phyloP scores from a whole-genome alignment of 2,888 invertebrate species.

The Colletes collaris region DNA sequence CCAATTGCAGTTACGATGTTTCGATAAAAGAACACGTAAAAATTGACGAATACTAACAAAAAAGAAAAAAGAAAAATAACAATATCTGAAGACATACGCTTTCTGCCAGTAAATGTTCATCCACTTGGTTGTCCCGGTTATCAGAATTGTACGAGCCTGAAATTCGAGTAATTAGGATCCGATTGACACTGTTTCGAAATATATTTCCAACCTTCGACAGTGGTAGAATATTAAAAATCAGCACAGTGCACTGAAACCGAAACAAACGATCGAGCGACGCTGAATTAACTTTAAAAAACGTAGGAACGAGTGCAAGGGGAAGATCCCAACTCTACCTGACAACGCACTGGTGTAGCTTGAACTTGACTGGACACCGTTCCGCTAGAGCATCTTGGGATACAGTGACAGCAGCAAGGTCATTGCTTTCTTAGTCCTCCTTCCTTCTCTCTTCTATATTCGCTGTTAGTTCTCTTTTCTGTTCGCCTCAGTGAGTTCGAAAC shows the following conservation, averaged over 20 bases:
- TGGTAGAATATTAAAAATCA: background rate
- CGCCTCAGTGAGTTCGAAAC: too few relatives aligned
- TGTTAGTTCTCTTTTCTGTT: too few relatives aligned
- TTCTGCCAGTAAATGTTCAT: too few relatives aligned
- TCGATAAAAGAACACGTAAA: too few relatives aligned
- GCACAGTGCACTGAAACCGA: background rate
- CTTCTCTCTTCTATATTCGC: background rate
- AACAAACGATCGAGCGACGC: background rate
- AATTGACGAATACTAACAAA: too few relatives aligned
- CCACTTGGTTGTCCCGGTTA: too few relatives aligned
- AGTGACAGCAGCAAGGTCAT: slow-evolving; percentile 45
- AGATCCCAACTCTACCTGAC: background rate
- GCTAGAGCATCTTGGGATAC: slow-evolving; percentile 23
- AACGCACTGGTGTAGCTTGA: slow-evolving; percentile 54
- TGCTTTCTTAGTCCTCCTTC: slow-evolving; percentile 7
- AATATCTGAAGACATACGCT: too few relatives aligned
- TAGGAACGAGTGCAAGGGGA: background rate
- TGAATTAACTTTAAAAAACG: background rate
- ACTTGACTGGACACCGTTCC: slow-evolving; percentile 60
- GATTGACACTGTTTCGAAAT: too few relatives aligned
- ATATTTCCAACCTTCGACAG: background rate
- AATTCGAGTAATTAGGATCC: too few relatives aligned
- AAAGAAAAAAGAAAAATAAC: too few relatives aligned
- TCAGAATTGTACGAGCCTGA: too few relatives aligned
- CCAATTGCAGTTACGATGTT: too few relatives aligned